Evolutionary conservation across 1,140 invertebrate genomes (phyloP), one percentile per base, ranked within the genome.

Genomic region (Drosophila burlai): DNA sequence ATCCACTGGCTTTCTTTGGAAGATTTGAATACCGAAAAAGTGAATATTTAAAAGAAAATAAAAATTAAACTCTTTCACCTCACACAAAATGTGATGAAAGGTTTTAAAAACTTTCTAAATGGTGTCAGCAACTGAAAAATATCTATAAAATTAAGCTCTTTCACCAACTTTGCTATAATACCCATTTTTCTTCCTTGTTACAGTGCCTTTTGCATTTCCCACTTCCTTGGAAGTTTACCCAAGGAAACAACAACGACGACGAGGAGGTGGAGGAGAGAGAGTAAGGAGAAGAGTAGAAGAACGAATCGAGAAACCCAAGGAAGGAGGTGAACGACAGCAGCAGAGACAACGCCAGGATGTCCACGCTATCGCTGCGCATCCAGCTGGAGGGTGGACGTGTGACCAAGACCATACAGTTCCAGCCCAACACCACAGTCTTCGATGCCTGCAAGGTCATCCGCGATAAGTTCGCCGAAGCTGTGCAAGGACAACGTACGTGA

Each of bases 331-430:
- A 47, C 42, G 63, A 10, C 75, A 45, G 34, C 52, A 16, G 52
- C 58, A 63, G 49, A 63, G 49, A 80, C 64, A 63, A 77, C 62
- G 60, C 50, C 68, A 91, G 75, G 57, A 93, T 93, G 92, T 92
- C 92, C 77, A 96, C 97, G 52, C 93, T 99, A 64, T 98, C 98
- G 76, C 95, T 99, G 80, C 98, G 98, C 93, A 98, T 99, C 93
- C 97, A 97, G 90, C 97, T 99, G 91, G 96, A 98, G 81, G 98
- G 98, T 80, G 96, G 97, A 91, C 97, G 97, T 94, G 97, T 98
- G 80, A 98, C 97, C 77, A 99, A 99, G 95, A 99, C 98, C 78
- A 99, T 99, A 95, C 98, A 99, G 94, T 99, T 99, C 93, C 97
- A 99, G 93, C 97, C 98, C 15, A 96, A 97, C 81, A 99, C 97